Evolutionary conservation across 2,797 vertebrate species (phyloP), one percentile per base, ranked within the genome.

Genomic region (Enteromius anoplus): DNA sequence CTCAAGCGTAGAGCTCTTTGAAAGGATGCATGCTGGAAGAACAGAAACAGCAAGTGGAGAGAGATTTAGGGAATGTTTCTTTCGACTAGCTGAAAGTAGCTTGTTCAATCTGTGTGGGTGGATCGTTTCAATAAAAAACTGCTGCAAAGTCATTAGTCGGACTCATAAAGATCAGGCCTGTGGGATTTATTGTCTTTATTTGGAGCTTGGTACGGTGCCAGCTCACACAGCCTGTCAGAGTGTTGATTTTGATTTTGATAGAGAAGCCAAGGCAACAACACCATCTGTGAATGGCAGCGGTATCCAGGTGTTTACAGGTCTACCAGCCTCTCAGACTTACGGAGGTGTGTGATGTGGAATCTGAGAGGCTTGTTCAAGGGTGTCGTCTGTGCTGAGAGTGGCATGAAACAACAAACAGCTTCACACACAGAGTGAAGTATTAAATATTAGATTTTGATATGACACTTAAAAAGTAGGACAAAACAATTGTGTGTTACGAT

Each of bases 91-190:
- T 73, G 82, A 88, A 90, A 91, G 90, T 90, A 88, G 86, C 91
- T 93, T 91, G 91, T 92, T 93, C 91, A 90, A 87, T 92, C 90
- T 89, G 89, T 89, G 88, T 87, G 88, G 85, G 84, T 90, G 88
- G 89, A 93, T 94, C 92, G 91, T 93, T 93, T 92, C 91, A 92
- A 92, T 93, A 93, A 93, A 92, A 92, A 92, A 92, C 90, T 83
- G 86, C 87, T 86, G 87, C 89, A 88, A 85, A 91, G 89, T 92
- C 91, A 81, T 94, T 92, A 93, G 89, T 92, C 88, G 90, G 86
- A 90, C 89, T 90, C 89, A 90, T 94, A 94, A 94, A 93, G 82
- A 93, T 93, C 90, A 88, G 86, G 84, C 90, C 84, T 85, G 45
- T 14, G 89, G 88, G 89, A 94, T 93, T 94, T 92, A 93, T 91